Evolutionary conservation across 2,113 vertebrate species (phyloP), one percentile per base, ranked within the genome.

Genomic region (Lycaon pictus): DNA sequence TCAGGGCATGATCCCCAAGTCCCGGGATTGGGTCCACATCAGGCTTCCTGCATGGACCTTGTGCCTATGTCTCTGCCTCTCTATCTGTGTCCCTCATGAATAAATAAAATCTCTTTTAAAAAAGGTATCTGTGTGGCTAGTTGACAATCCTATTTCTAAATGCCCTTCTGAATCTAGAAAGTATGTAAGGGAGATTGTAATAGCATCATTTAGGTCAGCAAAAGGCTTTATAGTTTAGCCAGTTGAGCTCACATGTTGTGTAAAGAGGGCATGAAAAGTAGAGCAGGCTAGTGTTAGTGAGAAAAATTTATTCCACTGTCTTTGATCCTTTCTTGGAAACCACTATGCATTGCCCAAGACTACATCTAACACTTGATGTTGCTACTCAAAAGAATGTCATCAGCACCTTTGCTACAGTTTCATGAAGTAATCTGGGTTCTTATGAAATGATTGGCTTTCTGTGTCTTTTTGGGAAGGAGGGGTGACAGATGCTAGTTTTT

Each of bases 251-350:
- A 85, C 11, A 87, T 53, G 32, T 63, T 93, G 60, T 58, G 17
- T 56, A 96, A 25, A 90, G 11, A 88, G 27, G 51, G 69, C 43
- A 62, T 29, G 43, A 55, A 48, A 65, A 81, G 2, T 2, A 90
- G 48, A 96, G 13, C 9, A 53, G n/a, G 60, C 15, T 13, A 95
- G 12, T 60, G 27, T 11, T 92, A 35, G 15, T 83, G 16, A 94
- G 72, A 60, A 84, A n/a, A 85, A 35, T 35, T 37, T n/a, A 74
- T 53, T 71, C n/a, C 7, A 27, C 1, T 72, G 19, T 35, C 53
- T 91, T 93, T 55, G 25, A 25, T 51, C 25, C 22, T 90, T 83
- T 77, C 56, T 94, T 89, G 60, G 63, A 95, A 92, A 95, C 53
- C 27, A 72, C 4, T 0, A 58, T 62, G 37, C 20, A 27, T 43